phyloP scores from a whole-genome alignment of 2,113 vertebrate species.

The Brachyistius frenatus region DNA sequence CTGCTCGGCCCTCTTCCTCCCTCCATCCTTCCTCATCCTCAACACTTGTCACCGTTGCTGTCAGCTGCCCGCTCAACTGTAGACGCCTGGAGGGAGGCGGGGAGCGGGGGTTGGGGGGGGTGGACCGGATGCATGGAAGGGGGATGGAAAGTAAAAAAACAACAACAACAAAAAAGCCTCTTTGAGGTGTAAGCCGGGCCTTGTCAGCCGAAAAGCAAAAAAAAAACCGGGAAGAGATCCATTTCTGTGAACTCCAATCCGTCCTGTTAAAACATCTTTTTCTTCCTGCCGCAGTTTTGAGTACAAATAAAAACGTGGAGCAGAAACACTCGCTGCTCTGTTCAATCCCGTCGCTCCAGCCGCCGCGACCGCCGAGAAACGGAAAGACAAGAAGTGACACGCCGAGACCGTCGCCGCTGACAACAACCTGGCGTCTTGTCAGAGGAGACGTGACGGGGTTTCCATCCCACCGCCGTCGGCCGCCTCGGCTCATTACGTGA shows the following conservation, averaged over 20 bases:
- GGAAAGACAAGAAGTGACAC: not conserved
- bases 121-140: slow-evolving; percentile 40
- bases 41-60: slow-evolving; percentile 62
- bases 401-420: no score
- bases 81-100: slow-evolving; percentile 54
- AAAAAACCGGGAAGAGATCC: slow-evolving; percentile 20
- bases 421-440: slow-evolving; percentile 25
- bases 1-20: slow-evolving; percentile 36
- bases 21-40: slow-evolving; percentile 21
- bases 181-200: slow-evolving; percentile 24
- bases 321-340: slow-evolving; percentile 10
- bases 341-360: slow-evolving; percentile 25
- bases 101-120: slow-evolving; percentile 24
- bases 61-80: slow-evolving; percentile 71
- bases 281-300: slow-evolving; percentile 14
- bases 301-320: slow-evolving; percentile 49
- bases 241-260: slow-evolving; percentile 53
- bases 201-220: slow-evolving; percentile 36
- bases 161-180: slow-evolving; percentile 12
- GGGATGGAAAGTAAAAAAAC: slow-evolving; percentile 22
- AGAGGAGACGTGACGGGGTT: slow-evolving; percentile 36
- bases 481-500: slow-evolving; percentile 18
- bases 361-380: not conserved
- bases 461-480: slow-evolving; percentile 31
- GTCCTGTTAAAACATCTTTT: slow-evolving; percentile 31